phyloP scores from a whole-genome alignment of 2,113 vertebrate genomes.

The Climacteris rufus region DNA sequence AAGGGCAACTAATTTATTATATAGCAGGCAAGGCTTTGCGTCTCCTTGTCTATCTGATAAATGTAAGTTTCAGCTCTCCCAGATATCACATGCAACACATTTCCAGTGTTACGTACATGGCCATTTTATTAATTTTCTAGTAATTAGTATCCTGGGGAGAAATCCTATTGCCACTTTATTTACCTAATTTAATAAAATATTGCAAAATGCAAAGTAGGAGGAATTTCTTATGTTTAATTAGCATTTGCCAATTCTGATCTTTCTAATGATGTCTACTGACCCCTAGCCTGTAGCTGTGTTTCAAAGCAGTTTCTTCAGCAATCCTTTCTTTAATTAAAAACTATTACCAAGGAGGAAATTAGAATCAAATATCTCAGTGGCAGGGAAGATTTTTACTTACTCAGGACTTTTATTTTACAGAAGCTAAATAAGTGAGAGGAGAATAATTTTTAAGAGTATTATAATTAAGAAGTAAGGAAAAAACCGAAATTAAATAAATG shows the following conservation, averaged over 20 bases:
- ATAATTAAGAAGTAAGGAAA: background rate
- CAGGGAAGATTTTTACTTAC: background rate
- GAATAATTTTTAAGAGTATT: background rate
- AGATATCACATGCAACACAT: background rate
- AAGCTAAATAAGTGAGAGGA: background rate
- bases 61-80: background rate
- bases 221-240: conserved; percentile 57
- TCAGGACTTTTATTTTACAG: background rate
- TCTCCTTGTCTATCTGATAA: background rate
- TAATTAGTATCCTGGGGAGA: conserved; percentile 56
- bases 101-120: background rate
- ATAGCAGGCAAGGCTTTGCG: background rate
- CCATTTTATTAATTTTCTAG: conserved; percentile 44
- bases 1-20: background rate
- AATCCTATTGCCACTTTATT: conserved; percentile 41
- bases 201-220: background rate
- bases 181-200: conserved; percentile 60
- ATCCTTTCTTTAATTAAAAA: conserved; percentile 27
- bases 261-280: conserved; percentile 42
- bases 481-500: fast-evolving
- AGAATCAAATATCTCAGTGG: background rate
- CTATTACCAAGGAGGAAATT: background rate
- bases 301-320: background rate
- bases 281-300: background rate
- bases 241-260: conserved; percentile 20